Evolutionary conservation across 2,113 vertebrate genomes (phyloP).

Genomic region (Peromyscus leucopus): DNA sequence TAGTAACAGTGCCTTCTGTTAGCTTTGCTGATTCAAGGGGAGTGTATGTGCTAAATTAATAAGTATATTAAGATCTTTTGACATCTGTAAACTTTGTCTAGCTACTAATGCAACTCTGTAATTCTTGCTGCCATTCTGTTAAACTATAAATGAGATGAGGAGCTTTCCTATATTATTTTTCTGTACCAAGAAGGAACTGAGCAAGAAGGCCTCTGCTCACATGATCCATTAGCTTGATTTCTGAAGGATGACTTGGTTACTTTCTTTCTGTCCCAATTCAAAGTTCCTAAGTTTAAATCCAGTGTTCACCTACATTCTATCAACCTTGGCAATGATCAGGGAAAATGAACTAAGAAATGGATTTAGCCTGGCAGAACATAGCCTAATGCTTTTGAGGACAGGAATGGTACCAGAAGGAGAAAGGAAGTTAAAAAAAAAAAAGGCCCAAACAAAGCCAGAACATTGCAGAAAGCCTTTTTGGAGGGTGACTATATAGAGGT

Average conservation of each 20-base stretch:
- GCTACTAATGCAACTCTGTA: not conserved
- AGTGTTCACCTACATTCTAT: not conserved
- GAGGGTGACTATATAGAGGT: not conserved
- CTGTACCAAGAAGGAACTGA: not conserved
- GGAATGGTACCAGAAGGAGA: not conserved
- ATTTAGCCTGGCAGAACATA: not conserved
- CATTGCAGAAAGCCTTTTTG: not conserved
- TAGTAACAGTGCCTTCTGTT: constrained; percentile 56
- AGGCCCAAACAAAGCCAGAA: not conserved
- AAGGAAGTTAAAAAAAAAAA: not conserved
- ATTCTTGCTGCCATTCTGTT: not conserved
- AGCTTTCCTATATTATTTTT: not conserved
- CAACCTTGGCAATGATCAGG: not conserved
- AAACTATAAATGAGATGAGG: not conserved
- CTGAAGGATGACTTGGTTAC: not conserved
- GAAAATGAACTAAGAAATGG: not conserved
- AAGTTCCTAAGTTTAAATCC: not conserved
- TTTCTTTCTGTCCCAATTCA: not conserved
- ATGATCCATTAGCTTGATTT: not conserved
- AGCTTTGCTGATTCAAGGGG: constrained; percentile 43
- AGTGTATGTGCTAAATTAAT: constrained; percentile 50
- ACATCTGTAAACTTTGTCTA: constrained; percentile 30
- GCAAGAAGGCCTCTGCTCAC: not conserved
- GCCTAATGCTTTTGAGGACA: not conserved
- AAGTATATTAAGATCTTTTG: constrained; percentile 47